Percentiles rank a stretch among this genome's conserved stretches.
Conservation (phyloP, 2,113 vertebrate species). For the Lophius piscatorius region DNA sequence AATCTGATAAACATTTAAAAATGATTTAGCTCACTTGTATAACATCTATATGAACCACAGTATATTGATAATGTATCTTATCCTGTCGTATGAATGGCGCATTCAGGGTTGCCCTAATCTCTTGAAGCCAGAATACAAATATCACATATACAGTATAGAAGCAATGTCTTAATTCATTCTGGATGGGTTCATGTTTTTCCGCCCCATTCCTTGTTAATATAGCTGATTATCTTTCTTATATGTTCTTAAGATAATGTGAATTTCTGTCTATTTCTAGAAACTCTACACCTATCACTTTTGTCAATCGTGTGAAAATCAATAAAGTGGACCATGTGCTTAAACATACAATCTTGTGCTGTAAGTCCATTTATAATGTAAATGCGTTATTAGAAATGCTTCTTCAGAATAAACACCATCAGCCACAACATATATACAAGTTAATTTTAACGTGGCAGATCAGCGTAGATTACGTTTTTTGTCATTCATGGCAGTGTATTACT, state of each 20-base stretch:
- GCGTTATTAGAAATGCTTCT: too few relatives aligned
- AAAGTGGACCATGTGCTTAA: conserved; percentile 55
- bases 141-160: too few relatives aligned
- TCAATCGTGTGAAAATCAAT: conserved; percentile 58
- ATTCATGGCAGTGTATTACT: too few relatives aligned
- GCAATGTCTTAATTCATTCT: conserved; percentile 1
- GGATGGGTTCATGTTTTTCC: not conserved
- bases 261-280: conserved; percentile 7
- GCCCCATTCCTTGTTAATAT: not conserved
- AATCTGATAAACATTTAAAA: conserved; percentile 17
- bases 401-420: too few relatives aligned
- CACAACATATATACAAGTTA: too few relatives aligned
- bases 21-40: conserved; percentile 16
- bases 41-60: conserved; percentile 12
- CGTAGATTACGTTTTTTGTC: too few relatives aligned
- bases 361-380: too few relatives aligned
- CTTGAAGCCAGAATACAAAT: conserved; percentile 18
- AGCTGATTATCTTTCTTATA: not conserved
- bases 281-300: conserved; percentile 24
- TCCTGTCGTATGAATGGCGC: conserved; percentile 4
- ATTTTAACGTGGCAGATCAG: too few relatives aligned
- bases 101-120: conserved; percentile 47
- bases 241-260: not conserved
- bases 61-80: conserved; percentile 10
- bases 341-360: too few relatives aligned